Evolutionary conservation across 2,888 invertebrate genomes (phyloP).

Genomic region (Platypus cylindrus): DNA sequence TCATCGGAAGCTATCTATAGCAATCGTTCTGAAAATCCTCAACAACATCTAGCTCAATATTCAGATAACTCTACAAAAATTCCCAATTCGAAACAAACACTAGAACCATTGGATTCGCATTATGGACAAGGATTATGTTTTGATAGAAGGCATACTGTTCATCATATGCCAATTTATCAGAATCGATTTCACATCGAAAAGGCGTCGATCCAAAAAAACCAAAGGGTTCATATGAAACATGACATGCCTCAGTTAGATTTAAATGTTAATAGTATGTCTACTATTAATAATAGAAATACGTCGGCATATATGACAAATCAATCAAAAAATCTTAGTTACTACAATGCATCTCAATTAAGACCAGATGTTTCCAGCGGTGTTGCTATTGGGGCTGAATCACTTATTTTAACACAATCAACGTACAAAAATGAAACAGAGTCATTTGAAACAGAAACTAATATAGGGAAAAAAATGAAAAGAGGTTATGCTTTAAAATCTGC

Average conservation of each 20-base stretch:
- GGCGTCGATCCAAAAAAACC: slow-evolving; percentile 29
- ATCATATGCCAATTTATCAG: slow-evolving; percentile 26
- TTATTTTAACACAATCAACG: slow-evolving; percentile 64
- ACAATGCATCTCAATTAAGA: too few species aligned
- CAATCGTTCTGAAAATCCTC: slow-evolving; percentile 43
- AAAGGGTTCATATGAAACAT: slow-evolving; percentile 31
- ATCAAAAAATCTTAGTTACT: slow-evolving; percentile 31
- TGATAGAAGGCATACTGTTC: slow-evolving; percentile 24
- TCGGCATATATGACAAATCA: slow-evolving; percentile 36
- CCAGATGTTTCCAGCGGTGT: too few species aligned
- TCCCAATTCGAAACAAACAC: slow-evolving; percentile 50
- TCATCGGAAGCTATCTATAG: slow-evolving; percentile 45
- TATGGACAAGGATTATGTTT: slow-evolving; percentile 36
- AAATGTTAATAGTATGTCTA: too few species aligned
- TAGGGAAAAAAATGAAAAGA: slow-evolving; percentile 53
- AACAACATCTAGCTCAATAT: slow-evolving; percentile 33
- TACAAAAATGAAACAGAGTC: slow-evolving; percentile 58
- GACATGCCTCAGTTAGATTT: slow-evolving; percentile 33
- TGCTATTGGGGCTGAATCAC: slow-evolving; percentile 7
- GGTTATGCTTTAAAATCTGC: slow-evolving; percentile 59
- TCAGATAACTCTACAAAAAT: slow-evolving; percentile 42
- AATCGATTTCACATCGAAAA: slow-evolving; percentile 28
- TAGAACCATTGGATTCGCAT: slow-evolving; percentile 41
- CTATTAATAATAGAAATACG: slow-evolving; percentile 40
- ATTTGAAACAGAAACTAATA: slow-evolving; percentile 36